Percentiles rank a stretch among this genome's conserved stretches.
These are phyloP conservation scores for Herminia tarsipennalis DNA, from an alignment of 2,888 invertebrate species.

Conservation along the genomic window DNA sequence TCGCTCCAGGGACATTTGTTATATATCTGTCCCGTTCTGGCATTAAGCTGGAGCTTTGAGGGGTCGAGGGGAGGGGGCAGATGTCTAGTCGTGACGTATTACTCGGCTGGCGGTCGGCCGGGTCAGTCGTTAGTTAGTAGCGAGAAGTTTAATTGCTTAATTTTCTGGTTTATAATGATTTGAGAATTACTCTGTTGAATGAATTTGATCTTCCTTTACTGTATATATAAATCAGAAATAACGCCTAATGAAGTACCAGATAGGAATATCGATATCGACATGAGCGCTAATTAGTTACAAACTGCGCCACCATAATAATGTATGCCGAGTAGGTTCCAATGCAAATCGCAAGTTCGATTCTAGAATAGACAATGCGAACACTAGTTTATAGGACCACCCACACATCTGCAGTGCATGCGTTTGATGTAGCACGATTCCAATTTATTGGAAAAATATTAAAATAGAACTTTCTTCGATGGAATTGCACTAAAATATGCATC, in stretches of 20 bases:
- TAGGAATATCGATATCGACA: slow-evolving; percentile 76
- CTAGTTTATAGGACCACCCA: slow-evolving; percentile 83
- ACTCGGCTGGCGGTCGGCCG: slow-evolving; percentile 75
- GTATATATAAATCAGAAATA: slow-evolving; percentile 45
- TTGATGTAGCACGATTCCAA: slow-evolving; percentile 35
- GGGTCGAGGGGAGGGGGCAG: slow-evolving; percentile 72
- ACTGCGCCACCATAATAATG: slow-evolving; percentile 72
- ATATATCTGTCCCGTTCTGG: slow-evolving; percentile 70
- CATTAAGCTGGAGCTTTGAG: slow-evolving; percentile 70
- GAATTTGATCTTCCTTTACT: slow-evolving; percentile 2
- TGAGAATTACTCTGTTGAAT: slow-evolving; percentile 9
- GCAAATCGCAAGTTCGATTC: slow-evolving; percentile 84
- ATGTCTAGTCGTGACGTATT: slow-evolving; percentile 85
- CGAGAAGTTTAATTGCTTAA: slow-evolving; percentile 51
- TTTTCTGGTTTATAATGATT: slow-evolving; percentile 43
- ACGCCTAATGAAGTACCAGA: slow-evolving; percentile 69
- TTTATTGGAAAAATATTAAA: slow-evolving; percentile 38
- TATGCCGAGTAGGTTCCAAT: slow-evolving; percentile 80
- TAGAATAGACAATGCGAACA: slow-evolving; percentile 82
- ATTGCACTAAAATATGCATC: too few relatives aligned
- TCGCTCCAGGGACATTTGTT: slow-evolving; percentile 64
- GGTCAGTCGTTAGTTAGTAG: slow-evolving; percentile 64
- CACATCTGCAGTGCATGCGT: slow-evolving; percentile 60
- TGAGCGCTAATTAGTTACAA: slow-evolving; percentile 77
- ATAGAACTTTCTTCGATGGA: slow-evolving; percentile 27